Evolutionary conservation across 2,113 vertebrate genomes (phyloP).

Genomic region (Pseudopodoces humilis): DNA sequence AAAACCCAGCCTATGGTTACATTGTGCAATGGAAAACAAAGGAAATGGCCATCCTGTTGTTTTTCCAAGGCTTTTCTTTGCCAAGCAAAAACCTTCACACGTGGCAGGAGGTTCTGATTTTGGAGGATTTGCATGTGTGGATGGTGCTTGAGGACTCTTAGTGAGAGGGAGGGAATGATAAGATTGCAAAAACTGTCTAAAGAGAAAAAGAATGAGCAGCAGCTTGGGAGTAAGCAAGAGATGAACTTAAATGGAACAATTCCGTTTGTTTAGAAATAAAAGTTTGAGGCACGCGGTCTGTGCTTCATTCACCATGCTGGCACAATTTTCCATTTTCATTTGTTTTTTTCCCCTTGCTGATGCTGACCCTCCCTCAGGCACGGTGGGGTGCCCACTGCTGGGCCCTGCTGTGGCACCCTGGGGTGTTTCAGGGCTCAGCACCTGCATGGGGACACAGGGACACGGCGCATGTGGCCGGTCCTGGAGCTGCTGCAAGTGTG

Average conservation of each 20-base stretch:
- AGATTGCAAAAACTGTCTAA: neutral
- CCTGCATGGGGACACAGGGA: no score
- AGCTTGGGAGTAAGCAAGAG: neutral
- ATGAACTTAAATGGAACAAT: neutral
- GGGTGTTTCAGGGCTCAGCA: accelerated
- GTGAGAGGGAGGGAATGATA: neutral
- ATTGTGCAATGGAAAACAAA: neutral
- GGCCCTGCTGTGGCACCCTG: accelerated
- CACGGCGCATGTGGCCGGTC: accelerated
- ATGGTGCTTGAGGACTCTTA: neutral
- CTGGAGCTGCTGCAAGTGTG: neutral
- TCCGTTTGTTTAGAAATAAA: neutral
- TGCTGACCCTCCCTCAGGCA: neutral
- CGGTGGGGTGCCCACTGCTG: accelerated
- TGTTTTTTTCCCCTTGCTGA: neutral
- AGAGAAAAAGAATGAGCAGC: neutral
- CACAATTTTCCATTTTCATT: neutral
- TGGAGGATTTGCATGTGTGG: neutral
- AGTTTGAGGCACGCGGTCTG: accelerated
- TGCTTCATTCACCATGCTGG: neutral
- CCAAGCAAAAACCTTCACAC: neutral
- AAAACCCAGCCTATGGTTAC: neutral
- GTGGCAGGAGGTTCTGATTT: neutral
- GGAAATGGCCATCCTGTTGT: neutral
- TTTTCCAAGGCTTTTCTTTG: neutral